Evolutionary conservation across 2,113 vertebrate genomes (phyloP).

Genomic region (Canis aureus): DNA sequence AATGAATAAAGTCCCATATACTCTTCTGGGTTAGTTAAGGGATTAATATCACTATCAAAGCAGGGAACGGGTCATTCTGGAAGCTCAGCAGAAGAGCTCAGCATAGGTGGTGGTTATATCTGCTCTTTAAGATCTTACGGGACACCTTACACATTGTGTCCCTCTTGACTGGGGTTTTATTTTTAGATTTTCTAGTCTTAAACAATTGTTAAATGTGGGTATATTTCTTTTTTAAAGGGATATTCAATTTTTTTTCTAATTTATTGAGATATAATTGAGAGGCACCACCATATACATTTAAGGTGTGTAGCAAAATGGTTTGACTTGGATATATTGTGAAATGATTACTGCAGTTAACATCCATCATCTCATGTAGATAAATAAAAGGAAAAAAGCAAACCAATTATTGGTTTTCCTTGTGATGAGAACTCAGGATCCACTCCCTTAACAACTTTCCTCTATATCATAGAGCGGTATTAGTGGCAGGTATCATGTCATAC

Average conservation of each 20-base stretch:
- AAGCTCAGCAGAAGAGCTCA: not conserved
- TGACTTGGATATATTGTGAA: not conserved
- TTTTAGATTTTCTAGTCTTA: not conserved
- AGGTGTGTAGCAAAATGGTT: not conserved
- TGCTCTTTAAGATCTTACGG: not conserved
- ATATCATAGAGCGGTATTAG: not conserved
- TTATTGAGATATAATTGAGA: not conserved
- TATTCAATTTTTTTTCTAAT: not conserved
- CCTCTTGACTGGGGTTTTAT: not conserved
- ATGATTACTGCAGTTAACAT: not conserved
- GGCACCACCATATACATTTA: not conserved
- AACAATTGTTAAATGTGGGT: not conserved
- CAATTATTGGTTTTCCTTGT: not conserved
- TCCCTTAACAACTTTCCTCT: not conserved
- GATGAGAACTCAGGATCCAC: not conserved
- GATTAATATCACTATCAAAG: not conserved
- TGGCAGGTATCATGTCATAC: fast-evolving
- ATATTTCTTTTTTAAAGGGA: not conserved
- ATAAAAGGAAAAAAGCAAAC: not conserved
- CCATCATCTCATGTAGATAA: not conserved
- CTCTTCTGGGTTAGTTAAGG: not conserved
- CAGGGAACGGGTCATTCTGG: not conserved
- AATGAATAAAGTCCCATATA: slow-evolving; percentile 8
- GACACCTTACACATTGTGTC: not conserved
- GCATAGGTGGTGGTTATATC: not conserved